These are phyloP conservation scores for Macaca nemestrina DNA, from an alignment of 2,113 vertebrate genomes.

Conservation along the genomic window DNA sequence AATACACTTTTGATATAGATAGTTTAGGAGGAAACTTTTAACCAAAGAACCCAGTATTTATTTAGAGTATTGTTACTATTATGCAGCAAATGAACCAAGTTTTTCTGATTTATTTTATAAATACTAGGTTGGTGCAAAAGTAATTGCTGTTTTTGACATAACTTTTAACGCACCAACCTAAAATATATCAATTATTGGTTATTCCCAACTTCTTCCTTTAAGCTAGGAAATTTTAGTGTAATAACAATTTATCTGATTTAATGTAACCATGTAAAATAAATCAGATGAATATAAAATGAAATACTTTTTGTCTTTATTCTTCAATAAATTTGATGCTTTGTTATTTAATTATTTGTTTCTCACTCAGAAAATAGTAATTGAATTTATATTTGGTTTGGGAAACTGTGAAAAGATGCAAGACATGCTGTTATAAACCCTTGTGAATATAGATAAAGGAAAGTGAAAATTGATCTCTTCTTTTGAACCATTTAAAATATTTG, in stretches of 20 bases:
- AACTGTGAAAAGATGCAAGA: background rate
- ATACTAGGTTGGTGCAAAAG: background rate
- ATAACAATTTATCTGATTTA: background rate
- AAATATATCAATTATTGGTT: background rate
- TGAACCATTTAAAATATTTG: background rate
- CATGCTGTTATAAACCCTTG: background rate
- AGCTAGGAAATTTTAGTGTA: background rate
- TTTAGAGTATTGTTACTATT: background rate
- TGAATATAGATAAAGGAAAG: background rate
- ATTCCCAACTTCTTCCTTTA: background rate
- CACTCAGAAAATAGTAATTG: background rate
- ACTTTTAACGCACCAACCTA: no score
- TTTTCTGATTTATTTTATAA: slow-evolving; percentile 1
- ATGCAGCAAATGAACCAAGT: background rate
- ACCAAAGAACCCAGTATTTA: background rate
- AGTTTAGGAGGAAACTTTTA: background rate
- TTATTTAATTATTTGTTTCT: background rate
- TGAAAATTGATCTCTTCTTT: background rate
- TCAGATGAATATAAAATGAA: background rate
- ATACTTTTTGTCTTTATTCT: background rate
- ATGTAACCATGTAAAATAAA: background rate
- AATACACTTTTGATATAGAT: background rate
- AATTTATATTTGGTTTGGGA: background rate
- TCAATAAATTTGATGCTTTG: background rate
- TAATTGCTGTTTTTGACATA: no score